Evolutionary conservation across 1,140 invertebrate species (phyloP).

Genomic region (Drosophila jambulina): DNA sequence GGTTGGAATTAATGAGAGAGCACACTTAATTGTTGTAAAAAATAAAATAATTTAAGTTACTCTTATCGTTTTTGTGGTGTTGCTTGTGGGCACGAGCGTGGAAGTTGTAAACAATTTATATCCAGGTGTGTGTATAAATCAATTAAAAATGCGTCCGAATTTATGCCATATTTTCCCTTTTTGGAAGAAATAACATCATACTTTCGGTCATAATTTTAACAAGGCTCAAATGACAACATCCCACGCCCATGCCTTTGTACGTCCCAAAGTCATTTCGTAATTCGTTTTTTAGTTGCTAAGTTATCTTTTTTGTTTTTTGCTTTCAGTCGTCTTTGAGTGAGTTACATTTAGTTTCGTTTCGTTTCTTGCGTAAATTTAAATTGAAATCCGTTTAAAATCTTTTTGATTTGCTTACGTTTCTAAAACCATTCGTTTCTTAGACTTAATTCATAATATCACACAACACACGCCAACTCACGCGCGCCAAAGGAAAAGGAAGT

Average conservation of each 20-base stretch:
- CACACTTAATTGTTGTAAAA: conserved; percentile 40
- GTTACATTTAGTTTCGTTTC: conserved; percentile 31
- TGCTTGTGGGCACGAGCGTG: conserved; percentile 14
- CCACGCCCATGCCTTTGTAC: conserved; percentile 55
- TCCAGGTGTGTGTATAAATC: neutral
- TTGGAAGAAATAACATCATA: neutral
- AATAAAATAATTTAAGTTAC: conserved; percentile 19
- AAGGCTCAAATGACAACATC: neutral
- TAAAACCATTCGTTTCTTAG: conserved; percentile 61
- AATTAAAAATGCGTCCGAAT: neutral
- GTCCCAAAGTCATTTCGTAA: conserved; percentile 61
- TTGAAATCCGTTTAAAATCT: conserved; percentile 83
- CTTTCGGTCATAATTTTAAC: neutral
- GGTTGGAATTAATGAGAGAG: conserved; percentile 46
- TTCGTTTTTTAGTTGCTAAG: conserved; percentile 44
- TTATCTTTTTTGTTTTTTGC: conserved; percentile 14
- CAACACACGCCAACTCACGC: conserved; percentile 72
- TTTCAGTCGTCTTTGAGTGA: conserved; percentile 51
- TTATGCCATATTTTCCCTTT: neutral
- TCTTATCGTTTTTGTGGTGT: conserved; percentile 22
- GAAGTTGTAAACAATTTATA: neutral
- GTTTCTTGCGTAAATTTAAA: conserved; percentile 42
- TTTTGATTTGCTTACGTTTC: conserved; percentile 66
- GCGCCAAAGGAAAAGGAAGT: conserved; percentile 60
- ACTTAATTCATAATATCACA: conserved; percentile 83